A percentile compares a stretch with the other conserved stretches of the same genome.
Conservation (phyloP, 2,888 invertebrate species). For the Leistus spinibarbis region DNA sequence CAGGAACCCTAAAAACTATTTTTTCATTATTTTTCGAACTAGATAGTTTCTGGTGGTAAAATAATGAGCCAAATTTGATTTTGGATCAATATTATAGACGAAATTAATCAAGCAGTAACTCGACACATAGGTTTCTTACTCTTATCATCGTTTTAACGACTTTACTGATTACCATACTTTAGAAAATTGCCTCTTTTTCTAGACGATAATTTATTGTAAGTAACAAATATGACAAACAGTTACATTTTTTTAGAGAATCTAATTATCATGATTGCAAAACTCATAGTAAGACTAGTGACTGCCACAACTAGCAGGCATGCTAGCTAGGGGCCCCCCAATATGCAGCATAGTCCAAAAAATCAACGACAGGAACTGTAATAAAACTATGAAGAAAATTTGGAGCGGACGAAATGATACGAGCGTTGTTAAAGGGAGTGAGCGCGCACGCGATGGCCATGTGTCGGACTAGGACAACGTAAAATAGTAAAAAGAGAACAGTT, state of each 20-base stretch:
- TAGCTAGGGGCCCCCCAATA: conserved; percentile 31
- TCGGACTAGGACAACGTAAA: conserved; percentile 19
- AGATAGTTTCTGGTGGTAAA: no score
- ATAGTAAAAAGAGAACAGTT: conserved; percentile 50
- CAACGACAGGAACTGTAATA: conserved; percentile 32
- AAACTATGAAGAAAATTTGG: conserved; percentile 38
- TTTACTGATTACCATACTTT: no score
- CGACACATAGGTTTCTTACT: no score
- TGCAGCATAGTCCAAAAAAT: conserved; percentile 25
- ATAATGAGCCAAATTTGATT: no score
- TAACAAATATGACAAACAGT: no score
- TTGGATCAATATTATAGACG: no score
- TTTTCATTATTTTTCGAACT: no score
- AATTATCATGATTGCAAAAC: conserved; percentile 34
- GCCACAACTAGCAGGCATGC: background rate
- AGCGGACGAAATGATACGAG: conserved; percentile 37
- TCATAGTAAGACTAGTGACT: background rate
- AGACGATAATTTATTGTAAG: no score
- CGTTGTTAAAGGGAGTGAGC: conserved; percentile 27
- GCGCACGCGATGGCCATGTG: conserved; percentile 14
- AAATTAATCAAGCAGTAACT: no score
- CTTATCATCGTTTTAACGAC: no score
- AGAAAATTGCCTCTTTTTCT: no score
- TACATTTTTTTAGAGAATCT: conserved; percentile 29
- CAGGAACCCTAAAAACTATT: no score